Percentiles rank a stretch among this genome's conserved stretches.
phyloP scores from a whole-genome alignment of 2,888 invertebrate genomes.

The Psylliodes chrysocephalus region DNA sequence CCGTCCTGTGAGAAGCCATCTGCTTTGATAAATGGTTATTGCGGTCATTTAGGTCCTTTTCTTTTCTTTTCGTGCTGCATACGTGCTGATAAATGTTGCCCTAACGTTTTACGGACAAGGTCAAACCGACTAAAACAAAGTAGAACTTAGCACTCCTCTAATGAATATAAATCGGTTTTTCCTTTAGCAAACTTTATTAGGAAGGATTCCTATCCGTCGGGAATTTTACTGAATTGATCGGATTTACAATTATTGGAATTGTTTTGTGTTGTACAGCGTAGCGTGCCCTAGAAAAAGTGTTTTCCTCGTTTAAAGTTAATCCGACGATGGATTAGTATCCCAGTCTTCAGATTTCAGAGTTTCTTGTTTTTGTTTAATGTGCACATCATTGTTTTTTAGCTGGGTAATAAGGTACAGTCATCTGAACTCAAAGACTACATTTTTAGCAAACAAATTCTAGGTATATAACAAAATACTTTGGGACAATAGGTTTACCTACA shows the following conservation, averaged over 20 bases:
- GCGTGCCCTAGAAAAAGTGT: no score
- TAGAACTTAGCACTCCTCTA: slow-evolving; percentile 52
- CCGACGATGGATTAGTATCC: no score
- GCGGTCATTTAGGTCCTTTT: slow-evolving; percentile 39
- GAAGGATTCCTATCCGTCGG: slow-evolving; percentile 29
- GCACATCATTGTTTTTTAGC: no score
- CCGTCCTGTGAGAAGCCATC: slow-evolving; percentile 20
- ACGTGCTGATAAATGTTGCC: slow-evolving; percentile 48
- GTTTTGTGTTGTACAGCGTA: no score
- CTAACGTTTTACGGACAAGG: slow-evolving; percentile 46
- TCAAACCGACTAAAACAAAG: slow-evolving; percentile 52
- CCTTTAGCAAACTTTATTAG: slow-evolving; percentile 49
- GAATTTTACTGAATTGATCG: slow-evolving; percentile 14
- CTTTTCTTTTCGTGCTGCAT: slow-evolving; percentile 36
- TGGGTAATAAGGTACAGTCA: no score
- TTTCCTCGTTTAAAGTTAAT: no score
- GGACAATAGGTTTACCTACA: no score
- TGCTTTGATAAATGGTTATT: slow-evolving; percentile 39
- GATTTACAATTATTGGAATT: neutral
- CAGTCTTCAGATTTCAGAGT: no score
- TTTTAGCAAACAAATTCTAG: no score
- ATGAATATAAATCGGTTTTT: slow-evolving; percentile 57
- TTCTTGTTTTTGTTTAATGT: no score
- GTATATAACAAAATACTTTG: no score
- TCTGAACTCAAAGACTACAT: no score